These are phyloP conservation scores for Rosalia funebris DNA, from an alignment of 2,888 invertebrate genomes.

Conservation along the genomic window DNA sequence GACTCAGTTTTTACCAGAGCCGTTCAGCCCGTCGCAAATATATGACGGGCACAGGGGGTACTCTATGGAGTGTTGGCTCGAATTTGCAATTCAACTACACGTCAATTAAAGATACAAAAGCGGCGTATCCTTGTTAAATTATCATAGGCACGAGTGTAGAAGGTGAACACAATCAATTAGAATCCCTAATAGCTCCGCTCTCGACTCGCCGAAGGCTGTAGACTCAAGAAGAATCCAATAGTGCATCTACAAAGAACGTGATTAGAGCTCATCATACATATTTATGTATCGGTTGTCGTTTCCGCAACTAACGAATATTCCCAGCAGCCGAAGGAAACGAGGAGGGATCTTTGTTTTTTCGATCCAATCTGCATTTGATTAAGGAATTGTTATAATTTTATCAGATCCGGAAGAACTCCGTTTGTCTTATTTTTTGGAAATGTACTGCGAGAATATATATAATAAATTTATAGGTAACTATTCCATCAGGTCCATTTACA, in stretches of 20 bases:
- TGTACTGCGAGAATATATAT: no score
- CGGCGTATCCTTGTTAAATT: conserved; percentile 48
- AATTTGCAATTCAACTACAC: conserved; percentile 50
- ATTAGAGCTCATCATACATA: conserved; percentile 48
- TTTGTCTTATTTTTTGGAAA: background rate
- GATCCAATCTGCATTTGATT: conserved; percentile 45
- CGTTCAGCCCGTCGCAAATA: conserved; percentile 5
- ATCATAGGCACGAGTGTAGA: conserved; percentile 51
- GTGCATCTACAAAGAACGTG: conserved; percentile 47
- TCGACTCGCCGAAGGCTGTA: conserved; percentile 27
- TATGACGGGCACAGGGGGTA: conserved; percentile 24
- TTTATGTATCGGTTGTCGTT: conserved; percentile 44
- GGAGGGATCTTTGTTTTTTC: conserved; percentile 44
- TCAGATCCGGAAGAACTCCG: conserved; percentile 24
- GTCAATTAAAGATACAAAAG: conserved; percentile 49
- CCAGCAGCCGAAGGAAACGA: conserved; percentile 40
- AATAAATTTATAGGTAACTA: no score
- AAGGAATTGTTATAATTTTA: conserved; percentile 43
- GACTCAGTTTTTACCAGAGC: conserved; percentile 6
- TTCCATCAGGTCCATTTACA: no score
- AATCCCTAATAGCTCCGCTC: conserved; percentile 45
- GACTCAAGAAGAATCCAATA: conserved; percentile 43
- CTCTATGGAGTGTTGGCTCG: conserved; percentile 42
- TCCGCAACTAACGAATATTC: conserved; percentile 46
- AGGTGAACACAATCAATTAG: conserved; percentile 51